Base-by-base conservation (phyloP, 2,113 vertebrate genomes). In the Aix galericulata region DNA sequence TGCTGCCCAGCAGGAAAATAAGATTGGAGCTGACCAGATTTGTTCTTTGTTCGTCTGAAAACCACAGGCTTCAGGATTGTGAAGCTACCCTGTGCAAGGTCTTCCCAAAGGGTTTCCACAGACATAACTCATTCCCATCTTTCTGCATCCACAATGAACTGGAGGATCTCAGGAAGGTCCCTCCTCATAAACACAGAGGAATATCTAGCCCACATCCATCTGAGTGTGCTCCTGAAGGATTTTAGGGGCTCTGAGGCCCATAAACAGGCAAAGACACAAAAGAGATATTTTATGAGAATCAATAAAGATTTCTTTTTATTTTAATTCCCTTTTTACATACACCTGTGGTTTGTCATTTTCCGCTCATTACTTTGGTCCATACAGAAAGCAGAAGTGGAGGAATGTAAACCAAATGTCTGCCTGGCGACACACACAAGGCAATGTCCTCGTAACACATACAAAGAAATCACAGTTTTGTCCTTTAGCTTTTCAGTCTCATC, bases 291-390 rank as follows among this genome's bases (percentile, higher is more conserved):
- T 60, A 13, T 8, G 80, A 94, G 94, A 86, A 93, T 84, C 94
- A 73, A 13, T 25, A 36, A 79, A 88, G 80, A 56, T 52, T 94
- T 94, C 16, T 91, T 82, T 97, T 97, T 90, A 96, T 96, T 97
- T 91, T 59, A 78, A 97, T 97, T 97, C 93, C 92, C 95, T 96
- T 97, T 80, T 96, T 79, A 90, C 96, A 92, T 72, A 95, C 86
- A 83, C 56, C 93, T 60, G 92, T 95, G 93, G 60, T 79, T 95
- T 36, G 86, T 77, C 79, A 6, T 90, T 88, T 81, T 74, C 87
- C 9, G 15, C 88, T 56, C n/a, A 5, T 86, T 64, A 6, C 82
- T 97, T 96, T 96, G 96, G 96, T 97, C 96, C 95, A 4, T 86
- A 87, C 88, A 76, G 95, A 82, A 96, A 96, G 94, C 86, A 82